These are phyloP conservation scores for Pangasianodon hypophthalmus DNA, from an alignment of 2,113 vertebrate species.

Conservation along the genomic window DNA sequence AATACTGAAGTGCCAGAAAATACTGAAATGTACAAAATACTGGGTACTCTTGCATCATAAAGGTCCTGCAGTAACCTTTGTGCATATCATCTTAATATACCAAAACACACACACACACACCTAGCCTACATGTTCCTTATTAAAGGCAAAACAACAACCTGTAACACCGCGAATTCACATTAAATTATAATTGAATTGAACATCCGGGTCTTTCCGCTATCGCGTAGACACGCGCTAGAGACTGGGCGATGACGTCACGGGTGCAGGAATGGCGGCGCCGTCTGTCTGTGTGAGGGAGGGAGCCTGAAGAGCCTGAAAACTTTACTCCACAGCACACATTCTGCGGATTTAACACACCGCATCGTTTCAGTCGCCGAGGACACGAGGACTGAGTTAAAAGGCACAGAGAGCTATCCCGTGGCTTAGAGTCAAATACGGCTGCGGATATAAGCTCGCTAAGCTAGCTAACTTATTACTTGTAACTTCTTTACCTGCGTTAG, in stretches of 20 bases:
- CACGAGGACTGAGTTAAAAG: not conserved
- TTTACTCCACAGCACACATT: conserved; percentile 66
- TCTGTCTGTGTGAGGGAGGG: conserved; percentile 69
- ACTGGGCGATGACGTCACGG: conserved; percentile 58
- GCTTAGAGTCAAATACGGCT: not conserved
- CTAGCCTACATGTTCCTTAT: not conserved
- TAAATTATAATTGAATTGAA: not conserved
- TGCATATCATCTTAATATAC: too few relatives aligned
- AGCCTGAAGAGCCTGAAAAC: conserved; percentile 74
- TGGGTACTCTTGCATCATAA: not conserved
- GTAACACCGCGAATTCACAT: not conserved
- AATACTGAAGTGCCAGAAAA: too few relatives aligned
- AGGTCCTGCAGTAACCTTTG: not conserved
- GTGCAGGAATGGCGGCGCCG: conserved; percentile 78
- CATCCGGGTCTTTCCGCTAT: conserved; percentile 50
- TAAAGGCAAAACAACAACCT: not conserved
- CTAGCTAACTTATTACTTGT: not conserved
- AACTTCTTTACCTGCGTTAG: conserved; percentile 35
- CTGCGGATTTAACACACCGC: conserved; percentile 53
- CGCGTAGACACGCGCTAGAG: not conserved
- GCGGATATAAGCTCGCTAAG: not conserved
- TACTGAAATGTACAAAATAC: not conserved
- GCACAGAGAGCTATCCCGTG: not conserved
- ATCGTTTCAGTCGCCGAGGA: not conserved
- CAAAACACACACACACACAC: too few relatives aligned